Percentiles rank a stretch among this genome's conserved stretches.
Conservation (phyloP, 2,113 vertebrate species). For the Chauna torquata region DNA sequence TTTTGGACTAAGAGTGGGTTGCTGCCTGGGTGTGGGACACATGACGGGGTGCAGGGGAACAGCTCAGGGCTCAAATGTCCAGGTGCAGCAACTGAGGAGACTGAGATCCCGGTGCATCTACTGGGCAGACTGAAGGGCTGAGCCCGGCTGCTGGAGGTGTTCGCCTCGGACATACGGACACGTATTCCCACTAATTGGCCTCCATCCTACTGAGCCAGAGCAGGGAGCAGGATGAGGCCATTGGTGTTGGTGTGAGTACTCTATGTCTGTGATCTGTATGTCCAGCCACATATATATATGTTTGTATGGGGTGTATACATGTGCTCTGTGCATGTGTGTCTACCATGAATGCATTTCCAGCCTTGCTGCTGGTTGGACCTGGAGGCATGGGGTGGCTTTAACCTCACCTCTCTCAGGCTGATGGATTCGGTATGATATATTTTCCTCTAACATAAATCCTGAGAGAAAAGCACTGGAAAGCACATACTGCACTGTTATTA, state of each 20-base stretch:
- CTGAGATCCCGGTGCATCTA: neutral
- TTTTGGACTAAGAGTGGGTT: neutral
- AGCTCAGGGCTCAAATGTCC: neutral
- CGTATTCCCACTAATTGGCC: neutral
- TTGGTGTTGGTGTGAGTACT: neutral
- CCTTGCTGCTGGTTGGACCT: neutral
- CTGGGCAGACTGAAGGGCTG: neutral
- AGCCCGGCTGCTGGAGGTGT: neutral
- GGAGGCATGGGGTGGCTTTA: neutral
- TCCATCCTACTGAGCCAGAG: fast-evolving
- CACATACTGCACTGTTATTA: neutral
- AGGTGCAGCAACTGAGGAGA: neutral
- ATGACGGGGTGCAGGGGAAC: neutral
- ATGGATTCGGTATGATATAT: neutral
- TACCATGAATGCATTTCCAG: neutral
- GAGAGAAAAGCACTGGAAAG: neutral
- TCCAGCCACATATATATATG: neutral
- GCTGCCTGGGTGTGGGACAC: neutral
- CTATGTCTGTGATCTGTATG: neutral
- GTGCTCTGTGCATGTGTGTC: neutral
- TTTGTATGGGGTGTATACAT: neutral
- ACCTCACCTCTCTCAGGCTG: neutral
- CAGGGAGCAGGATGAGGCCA: neutral
- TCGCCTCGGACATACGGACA: neutral
- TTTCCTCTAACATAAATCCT: slow-evolving; percentile 1